phyloP scores from a whole-genome alignment of 2,888 invertebrate species.

The Merodon equestris region DNA sequence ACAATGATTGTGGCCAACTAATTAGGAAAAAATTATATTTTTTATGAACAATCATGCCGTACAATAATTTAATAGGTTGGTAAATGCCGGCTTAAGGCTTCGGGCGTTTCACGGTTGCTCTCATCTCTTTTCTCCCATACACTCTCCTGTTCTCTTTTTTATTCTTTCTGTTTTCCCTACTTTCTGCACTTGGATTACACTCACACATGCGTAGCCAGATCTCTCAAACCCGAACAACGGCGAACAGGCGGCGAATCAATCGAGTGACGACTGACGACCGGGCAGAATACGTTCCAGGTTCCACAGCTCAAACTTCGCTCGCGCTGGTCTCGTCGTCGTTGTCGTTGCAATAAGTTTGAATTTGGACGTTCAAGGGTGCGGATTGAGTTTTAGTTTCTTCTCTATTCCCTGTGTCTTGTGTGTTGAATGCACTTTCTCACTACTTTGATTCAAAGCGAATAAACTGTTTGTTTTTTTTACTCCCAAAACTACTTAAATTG shows the following conservation, averaged over 20 bases:
- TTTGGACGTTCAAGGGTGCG: slow-evolving; percentile 68
- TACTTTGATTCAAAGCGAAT: not conserved
- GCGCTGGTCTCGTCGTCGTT: slow-evolving; percentile 32
- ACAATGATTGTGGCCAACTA: no score
- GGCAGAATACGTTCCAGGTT: slow-evolving; percentile 39
- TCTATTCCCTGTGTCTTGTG: slow-evolving; percentile 15
- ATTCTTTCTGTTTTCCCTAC: slow-evolving; percentile 27
- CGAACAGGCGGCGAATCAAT: not conserved
- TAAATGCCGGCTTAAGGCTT: slow-evolving; percentile 57
- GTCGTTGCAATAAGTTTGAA: slow-evolving; percentile 51
- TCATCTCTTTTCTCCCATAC: not conserved
- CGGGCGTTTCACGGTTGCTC: slow-evolving; percentile 40
- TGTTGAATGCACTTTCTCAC: slow-evolving; percentile 10
- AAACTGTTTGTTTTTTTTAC: no score
- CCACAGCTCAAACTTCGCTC: slow-evolving; percentile 61
- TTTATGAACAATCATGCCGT: no score
- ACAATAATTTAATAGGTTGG: not conserved
- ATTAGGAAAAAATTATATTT: no score
- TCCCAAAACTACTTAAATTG: no score
- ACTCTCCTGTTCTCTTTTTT: no score
- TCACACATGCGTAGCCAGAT: slow-evolving; percentile 14
- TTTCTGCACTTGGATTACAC: slow-evolving; percentile 30
- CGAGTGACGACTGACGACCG: no score
- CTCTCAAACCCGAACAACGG: not conserved
- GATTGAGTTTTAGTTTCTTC: slow-evolving; percentile 62